These are phyloP conservation scores for Pitta sordida DNA, from an alignment of 2,113 vertebrate genomes.

Conservation along the genomic window DNA sequence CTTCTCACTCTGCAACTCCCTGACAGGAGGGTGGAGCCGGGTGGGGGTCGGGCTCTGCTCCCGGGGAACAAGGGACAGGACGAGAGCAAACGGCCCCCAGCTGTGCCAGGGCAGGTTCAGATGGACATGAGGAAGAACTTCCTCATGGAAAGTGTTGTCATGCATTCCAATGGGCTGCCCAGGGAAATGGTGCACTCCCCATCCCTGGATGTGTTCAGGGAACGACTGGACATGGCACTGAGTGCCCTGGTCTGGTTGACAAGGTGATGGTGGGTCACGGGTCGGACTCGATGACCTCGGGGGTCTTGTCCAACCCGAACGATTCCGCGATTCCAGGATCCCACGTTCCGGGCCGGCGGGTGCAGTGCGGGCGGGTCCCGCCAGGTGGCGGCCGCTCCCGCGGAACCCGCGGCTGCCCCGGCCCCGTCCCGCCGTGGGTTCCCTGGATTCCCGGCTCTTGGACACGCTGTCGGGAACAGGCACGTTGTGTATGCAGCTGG, in stretches of 20 bases:
- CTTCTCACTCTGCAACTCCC: neutral
- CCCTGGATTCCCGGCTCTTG: neutral
- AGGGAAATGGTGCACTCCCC: neutral
- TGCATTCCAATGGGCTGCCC: neutral
- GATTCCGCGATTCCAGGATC: neutral
- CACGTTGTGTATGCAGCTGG: neutral
- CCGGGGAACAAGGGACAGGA: neutral
- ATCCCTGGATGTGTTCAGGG: neutral
- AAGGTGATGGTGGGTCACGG: neutral
- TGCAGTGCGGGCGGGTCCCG: constrained; percentile 14
- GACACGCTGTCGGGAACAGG: neutral
- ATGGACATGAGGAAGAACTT: neutral
- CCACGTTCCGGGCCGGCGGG: neutral
- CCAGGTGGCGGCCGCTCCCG: constrained; percentile 54
- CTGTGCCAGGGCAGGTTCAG: neutral
- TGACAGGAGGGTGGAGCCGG: neutral
- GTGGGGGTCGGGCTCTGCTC: neutral
- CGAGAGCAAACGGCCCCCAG: accelerated
- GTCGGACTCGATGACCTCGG: accelerated
- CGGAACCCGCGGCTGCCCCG: neutral
- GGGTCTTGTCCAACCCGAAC: neutral
- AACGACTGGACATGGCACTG: neutral
- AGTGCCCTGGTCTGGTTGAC: neutral
- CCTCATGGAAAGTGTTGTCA: neutral
- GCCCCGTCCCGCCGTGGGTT: neutral